Percentiles rank a stretch among this genome's conserved stretches.
These are phyloP conservation scores for Vesta saturnalis DNA, from an alignment of 2,888 invertebrate genomes.

Conservation along the genomic window DNA sequence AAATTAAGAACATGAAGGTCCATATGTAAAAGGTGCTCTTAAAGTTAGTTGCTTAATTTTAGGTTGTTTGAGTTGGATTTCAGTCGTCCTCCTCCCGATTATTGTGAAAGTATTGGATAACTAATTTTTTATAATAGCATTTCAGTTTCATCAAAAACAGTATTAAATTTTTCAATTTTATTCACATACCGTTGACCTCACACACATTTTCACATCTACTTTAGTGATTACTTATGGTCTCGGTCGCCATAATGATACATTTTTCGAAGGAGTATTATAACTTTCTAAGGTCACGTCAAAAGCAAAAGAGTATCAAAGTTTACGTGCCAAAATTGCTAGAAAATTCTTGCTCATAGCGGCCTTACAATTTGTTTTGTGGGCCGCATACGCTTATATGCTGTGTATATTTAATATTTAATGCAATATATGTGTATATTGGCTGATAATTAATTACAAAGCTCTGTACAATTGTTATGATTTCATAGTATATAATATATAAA, in stretches of 20 bases:
- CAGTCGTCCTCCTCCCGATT: neutral
- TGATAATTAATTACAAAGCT: conserved; percentile 54
- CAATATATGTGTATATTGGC: conserved; percentile 63
- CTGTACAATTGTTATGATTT: conserved; percentile 64
- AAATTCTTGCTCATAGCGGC: conserved; percentile 61
- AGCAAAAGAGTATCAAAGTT: conserved; percentile 37
- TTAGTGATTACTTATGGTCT: neutral
- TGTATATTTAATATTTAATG: conserved; percentile 61
- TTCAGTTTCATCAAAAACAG: neutral
- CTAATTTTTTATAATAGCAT: neutral
- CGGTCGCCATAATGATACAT: neutral
- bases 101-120: conserved; percentile 6
- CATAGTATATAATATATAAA: conserved; percentile 60
- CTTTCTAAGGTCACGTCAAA: neutral
- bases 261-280: neutral
- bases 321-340: conserved; percentile 61
- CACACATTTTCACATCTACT: neutral
- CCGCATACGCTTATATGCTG: conserved; percentile 63
- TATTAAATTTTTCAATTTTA: neutral
- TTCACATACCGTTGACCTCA: neutral
- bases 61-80: conserved; percentile 26
- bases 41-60: conserved; percentile 38
- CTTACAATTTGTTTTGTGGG: conserved; percentile 45
- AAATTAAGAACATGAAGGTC: conserved; percentile 51
- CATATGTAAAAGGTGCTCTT: conserved; percentile 53